Conservation (phyloP, 2,113 vertebrate species). For the Micronycteris hirsuta region DNA sequence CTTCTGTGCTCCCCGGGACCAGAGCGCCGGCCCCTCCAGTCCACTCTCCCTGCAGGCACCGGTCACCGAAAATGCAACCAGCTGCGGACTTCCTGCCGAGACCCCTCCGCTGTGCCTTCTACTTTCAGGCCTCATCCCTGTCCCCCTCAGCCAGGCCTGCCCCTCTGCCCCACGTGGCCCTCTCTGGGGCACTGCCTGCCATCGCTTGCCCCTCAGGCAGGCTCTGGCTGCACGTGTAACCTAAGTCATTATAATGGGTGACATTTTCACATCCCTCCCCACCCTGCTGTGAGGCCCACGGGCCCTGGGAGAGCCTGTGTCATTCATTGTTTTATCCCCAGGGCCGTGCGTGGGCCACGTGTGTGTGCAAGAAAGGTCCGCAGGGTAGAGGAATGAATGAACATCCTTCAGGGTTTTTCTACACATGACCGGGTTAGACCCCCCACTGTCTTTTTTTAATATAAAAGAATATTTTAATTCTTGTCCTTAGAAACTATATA, state of each 20-base stretch:
- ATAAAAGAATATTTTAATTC: constrained; percentile 75
- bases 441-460: neutral
- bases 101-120: neutral
- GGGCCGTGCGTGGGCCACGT: accelerated
- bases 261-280: too few relatives aligned
- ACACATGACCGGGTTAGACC: accelerated
- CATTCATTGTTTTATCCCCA: neutral
- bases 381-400: accelerated
- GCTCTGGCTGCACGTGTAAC: neutral
- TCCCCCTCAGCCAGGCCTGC: neutral
- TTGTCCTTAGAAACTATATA: constrained; percentile 63
- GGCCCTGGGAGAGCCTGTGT: neutral
- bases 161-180: accelerated
- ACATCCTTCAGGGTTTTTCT: neutral
- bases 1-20: neutral
- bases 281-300: neutral
- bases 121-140: neutral
- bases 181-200: neutral
- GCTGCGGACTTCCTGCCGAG: accelerated
- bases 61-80: neutral
- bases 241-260: accelerated
- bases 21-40: neutral
- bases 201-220: neutral
- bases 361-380: accelerated
- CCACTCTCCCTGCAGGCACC: neutral